A percentile compares a stretch with the other conserved stretches of the same genome.
Conservation (phyloP, 1,140 invertebrate species). For the Drosophila ogumai region DNA sequence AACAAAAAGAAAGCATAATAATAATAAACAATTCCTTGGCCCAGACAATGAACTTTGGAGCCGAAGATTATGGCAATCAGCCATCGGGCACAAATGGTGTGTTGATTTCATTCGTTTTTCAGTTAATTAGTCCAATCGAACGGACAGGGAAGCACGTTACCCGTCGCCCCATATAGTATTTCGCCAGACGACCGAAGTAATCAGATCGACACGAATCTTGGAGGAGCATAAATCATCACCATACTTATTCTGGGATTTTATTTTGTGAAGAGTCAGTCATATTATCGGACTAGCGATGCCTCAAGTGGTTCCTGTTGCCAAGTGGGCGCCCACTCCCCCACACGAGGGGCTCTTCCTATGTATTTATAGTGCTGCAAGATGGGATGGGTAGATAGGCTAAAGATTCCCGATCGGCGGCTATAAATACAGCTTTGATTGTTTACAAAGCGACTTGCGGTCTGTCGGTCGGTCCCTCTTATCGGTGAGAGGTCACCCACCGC, state of each 20-base stretch:
- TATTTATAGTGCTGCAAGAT: slow-evolving; percentile 29
- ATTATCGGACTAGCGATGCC: not conserved
- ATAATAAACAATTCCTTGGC: slow-evolving; percentile 51
- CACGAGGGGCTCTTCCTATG: not conserved
- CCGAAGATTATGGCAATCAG: slow-evolving; percentile 45
- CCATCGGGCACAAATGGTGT: not conserved
- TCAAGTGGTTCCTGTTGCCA: slow-evolving; percentile 24
- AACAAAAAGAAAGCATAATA: not conserved
- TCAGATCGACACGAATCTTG: slow-evolving; percentile 27
- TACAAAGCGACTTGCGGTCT: slow-evolving; percentile 17
- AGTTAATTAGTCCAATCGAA: slow-evolving; percentile 50
- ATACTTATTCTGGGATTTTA: not conserved
- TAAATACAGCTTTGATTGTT: slow-evolving; percentile 36
- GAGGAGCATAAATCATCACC: slow-evolving; percentile 10
- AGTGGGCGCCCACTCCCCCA: slow-evolving; percentile 3
- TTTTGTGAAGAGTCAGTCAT: not conserved
- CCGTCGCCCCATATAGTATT: slow-evolving; percentile 26
- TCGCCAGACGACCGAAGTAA: slow-evolving; percentile 36
- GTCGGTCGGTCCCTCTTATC: slow-evolving; percentile 40
- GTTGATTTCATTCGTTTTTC: slow-evolving; percentile 17
- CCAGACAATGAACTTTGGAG: slow-evolving; percentile 61
- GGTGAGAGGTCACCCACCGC: slow-evolving; percentile 51
- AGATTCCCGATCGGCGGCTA: slow-evolving; percentile 29
- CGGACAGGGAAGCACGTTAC: slow-evolving; percentile 31
- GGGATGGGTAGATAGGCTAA: not conserved